Base-by-base conservation (phyloP, 2,113 vertebrate species). In the Terrapene triunguis region DNA sequence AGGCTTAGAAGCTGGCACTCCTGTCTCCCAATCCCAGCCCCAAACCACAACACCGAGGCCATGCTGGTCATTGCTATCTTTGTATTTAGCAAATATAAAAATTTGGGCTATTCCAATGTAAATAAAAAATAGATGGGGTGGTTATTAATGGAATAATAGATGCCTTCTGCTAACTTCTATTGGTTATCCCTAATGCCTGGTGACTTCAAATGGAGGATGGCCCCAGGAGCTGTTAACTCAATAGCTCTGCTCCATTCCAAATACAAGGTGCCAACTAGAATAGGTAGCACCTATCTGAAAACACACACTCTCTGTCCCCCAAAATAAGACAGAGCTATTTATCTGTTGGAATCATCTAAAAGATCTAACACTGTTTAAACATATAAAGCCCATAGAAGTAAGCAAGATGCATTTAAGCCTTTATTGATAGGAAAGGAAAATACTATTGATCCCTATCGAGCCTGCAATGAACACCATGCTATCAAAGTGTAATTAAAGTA, bases 401-500 rank as follows among this genome's bases (percentile, higher is more conserved):
- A 80, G 82, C 84, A 53, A 88, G 59, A 91, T 35, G 27, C 17
- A 3, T 88, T 96, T 62, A 42, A 9, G 42, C 57, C 89, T 85
- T 82, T 85, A 92, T 74, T 92, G 94, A 97, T 81, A 89, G 85
- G 94, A 86, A 97, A 94, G 85, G 84, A 91, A 95, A 96, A 29
- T 53, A 6, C 16, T 86, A 95, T 87, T 4, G 87, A 96, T 95
- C 88, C 82, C 80, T 92, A 96, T 85, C 14, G 93, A 97, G 94
- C 87, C 82, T 94, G 42, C 69, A 42, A 91, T 4, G 4, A 97
- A 86, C 92, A 91, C 79, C 87, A 69, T 93, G 93, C 90, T 95
- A 96, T 96, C 84, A 86, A 88, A 94, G 94, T 29, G 38, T 95
- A 97, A 98, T 96, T 97, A 95, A 94, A 97, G 57, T 76, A 89